A percentile compares a stretch with the other conserved stretches of the same genome.
Conservation (phyloP, 2,797 vertebrate species). For the Eutrigla gurnardus region DNA sequence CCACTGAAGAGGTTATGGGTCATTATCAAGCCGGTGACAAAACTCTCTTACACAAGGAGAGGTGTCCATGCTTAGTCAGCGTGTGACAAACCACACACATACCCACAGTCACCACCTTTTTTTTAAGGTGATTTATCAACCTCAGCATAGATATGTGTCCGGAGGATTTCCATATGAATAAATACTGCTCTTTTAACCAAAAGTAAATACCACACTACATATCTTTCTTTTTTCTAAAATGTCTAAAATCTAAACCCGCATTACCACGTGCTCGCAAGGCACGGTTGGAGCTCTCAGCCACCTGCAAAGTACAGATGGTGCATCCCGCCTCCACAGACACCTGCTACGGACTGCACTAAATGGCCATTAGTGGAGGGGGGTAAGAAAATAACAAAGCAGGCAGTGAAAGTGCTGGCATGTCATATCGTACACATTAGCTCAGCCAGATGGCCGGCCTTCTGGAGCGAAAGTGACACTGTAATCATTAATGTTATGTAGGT, state of each 20-base stretch:
- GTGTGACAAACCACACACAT: conserved; percentile 62
- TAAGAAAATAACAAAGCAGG: conserved; percentile 72
- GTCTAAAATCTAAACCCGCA: conserved; percentile 17
- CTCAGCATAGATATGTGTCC: neutral
- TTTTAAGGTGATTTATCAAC: neutral
- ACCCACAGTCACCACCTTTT: conserved; percentile 23
- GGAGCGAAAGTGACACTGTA: conserved; percentile 58
- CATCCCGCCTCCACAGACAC: conserved; percentile 79
- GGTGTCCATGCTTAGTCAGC: conserved; percentile 54
- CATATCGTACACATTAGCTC: conserved; percentile 69
- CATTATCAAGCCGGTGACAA: conserved; percentile 80
- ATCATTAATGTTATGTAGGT: conserved; percentile 45
- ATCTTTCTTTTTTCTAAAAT: neutral
- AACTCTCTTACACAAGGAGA: conserved; percentile 51
- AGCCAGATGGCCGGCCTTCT: conserved; percentile 81
- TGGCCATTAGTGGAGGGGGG: conserved; percentile 71
- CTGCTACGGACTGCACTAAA: conserved; percentile 81
- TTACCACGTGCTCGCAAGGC: conserved; percentile 29
- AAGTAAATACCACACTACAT: neutral
- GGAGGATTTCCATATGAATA: neutral
- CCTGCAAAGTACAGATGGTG: conserved; percentile 83
- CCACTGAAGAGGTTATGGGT: conserved; percentile 71
- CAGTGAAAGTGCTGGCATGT: conserved; percentile 79
- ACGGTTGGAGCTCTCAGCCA: conserved; percentile 69
- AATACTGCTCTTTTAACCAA: neutral